Percentiles rank a stretch among this genome's conserved stretches.
Conservation (phyloP, 1,140 invertebrate species). For the Bombus fervidus region DNA sequence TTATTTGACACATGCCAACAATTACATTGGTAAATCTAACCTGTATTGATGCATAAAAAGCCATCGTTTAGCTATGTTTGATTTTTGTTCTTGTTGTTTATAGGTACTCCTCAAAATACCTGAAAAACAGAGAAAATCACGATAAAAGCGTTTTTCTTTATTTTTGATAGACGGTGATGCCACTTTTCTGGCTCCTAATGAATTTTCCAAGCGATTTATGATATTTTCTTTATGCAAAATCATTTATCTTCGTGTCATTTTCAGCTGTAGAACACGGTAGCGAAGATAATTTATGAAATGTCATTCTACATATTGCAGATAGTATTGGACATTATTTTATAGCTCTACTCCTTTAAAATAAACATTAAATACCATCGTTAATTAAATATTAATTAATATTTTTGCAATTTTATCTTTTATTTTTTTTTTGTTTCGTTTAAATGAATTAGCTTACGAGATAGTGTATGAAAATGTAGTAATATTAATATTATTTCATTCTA, state of each 20-base stretch:
- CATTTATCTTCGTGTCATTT: no score
- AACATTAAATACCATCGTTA: not conserved
- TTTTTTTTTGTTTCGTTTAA: not conserved
- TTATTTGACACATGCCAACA: no score
- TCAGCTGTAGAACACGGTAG: no score
- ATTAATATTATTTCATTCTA: not conserved
- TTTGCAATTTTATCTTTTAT: not conserved
- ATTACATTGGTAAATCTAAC: not conserved
- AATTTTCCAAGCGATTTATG: not conserved
- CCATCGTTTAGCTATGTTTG: not conserved
- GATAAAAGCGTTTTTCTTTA: no score
- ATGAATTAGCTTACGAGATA: not conserved
- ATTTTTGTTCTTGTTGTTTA: not conserved
- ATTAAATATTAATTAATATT: conserved; percentile 1
- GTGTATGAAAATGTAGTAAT: not conserved
- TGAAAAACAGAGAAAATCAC: no score
- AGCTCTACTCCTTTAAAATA: not conserved
- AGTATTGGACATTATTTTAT: not conserved
- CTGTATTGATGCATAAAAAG: not conserved
- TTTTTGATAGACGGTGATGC: no score
- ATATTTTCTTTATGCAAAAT: not conserved
- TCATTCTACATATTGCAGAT: not conserved
- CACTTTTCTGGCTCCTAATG: not conserved
- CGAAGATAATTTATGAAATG: no score
- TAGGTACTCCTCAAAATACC: not conserved